Evolutionary conservation across 2,888 invertebrate species (phyloP), one percentile per base, ranked within the genome.

Genomic region (Tetragnatha montana): DNA sequence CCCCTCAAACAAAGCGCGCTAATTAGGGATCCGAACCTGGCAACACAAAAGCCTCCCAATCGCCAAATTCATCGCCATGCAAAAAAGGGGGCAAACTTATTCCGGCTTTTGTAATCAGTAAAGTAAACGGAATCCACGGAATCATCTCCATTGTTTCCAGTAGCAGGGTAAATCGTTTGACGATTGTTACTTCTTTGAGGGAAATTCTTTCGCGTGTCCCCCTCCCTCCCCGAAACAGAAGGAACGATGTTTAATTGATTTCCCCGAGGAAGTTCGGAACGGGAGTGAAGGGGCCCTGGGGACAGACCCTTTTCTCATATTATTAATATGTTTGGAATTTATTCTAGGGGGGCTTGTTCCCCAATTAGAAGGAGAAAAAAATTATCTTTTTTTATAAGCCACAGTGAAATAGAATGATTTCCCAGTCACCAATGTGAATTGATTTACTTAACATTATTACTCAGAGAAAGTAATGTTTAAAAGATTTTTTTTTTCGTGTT

Each of bases 171-270:
- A 60, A 60, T 71, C 14, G 81, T n/a, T 70, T 50, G 76, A 76
- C 50, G 50, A 76, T 76, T 76, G 76, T 76, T 76, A 76, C 50
- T 76, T 76, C 76, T 76, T 76, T 76, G 50, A 50, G 49, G 14
- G 22, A 82, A 82, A 35, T 82, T 74, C 73, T 82, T 82, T 22
- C 76, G 50, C 35, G 35, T 35, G 35, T 35, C 35, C 19, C 73
- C 73, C 12, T 22, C 51, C 10, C 22, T 82, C 14, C 70, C 70
- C 22, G 47, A 70, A n/a, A 73, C 82, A 35, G 73, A 51, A 7
- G 17, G 51, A 74, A 82, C 50, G 73, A 82, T 82, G 82, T 82
- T 82, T 82, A 82, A 82, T 82, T 82, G 73, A 82, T 82, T 82
- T 82, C 82, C 50, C 82, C 35, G 7, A 73, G 60, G 82, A 73